Evolutionary conservation across 2,797 vertebrate species (phyloP).

Genomic region (Lepidocolaptes lacrymiger): DNA sequence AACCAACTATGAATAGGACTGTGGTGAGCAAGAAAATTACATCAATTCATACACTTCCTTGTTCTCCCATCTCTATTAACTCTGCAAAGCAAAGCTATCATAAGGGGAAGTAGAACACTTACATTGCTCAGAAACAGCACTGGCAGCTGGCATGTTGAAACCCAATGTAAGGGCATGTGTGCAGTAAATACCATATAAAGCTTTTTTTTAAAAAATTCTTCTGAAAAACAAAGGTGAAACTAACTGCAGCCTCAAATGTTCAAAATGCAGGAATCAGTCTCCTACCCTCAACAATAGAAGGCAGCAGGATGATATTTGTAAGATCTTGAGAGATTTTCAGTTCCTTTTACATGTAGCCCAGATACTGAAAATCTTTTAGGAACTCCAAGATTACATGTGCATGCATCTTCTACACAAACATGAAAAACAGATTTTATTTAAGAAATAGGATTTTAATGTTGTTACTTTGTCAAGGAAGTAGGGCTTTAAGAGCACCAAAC

Average conservation of each 20-base stretch:
- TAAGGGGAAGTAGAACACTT: conserved; percentile 8
- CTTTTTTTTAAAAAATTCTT: background rate
- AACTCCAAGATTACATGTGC: background rate
- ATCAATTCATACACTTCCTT: conserved; percentile 20
- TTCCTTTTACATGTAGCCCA: background rate
- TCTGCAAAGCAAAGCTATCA: background rate
- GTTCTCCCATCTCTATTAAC: background rate
- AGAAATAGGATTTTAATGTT: background rate
- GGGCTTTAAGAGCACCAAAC: background rate
- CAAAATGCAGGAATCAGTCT: background rate
- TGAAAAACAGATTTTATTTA: background rate
- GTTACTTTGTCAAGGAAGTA: background rate
- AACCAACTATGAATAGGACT: background rate
- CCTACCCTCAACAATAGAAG: background rate
- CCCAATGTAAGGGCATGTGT: background rate
- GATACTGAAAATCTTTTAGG: background rate
- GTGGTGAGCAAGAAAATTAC: background rate
- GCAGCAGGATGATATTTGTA: background rate
- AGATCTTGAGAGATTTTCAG: background rate
- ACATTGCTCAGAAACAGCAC: background rate
- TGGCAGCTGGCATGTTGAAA: background rate
- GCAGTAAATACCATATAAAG: background rate
- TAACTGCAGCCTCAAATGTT: background rate
- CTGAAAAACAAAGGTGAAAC: background rate
- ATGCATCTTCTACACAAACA: background rate